Conservation (phyloP, 2,888 invertebrate species). For the Argynnis bischoffii region DNA sequence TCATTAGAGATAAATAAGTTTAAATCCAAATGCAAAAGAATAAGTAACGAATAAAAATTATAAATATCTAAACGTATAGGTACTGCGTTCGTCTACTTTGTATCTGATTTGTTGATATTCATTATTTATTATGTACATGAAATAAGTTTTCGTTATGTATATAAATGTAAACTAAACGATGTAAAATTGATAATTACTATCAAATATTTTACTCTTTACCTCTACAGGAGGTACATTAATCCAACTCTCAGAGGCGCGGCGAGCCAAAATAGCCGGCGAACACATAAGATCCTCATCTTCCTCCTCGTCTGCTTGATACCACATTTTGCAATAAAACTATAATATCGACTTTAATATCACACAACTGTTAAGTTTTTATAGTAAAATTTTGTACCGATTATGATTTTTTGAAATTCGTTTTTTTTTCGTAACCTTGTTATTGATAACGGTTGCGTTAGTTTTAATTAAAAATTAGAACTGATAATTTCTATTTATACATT, state of each 20-base stretch:
- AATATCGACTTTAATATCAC: slow-evolving; percentile 3
- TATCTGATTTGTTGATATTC: too few species aligned
- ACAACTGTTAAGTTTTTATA: slow-evolving; percentile 6
- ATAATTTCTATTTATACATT: slow-evolving; percentile 51
- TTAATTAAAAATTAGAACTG: slow-evolving; percentile 17
- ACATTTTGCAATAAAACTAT: slow-evolving; percentile 78
- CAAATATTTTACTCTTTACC: slow-evolving; percentile 75
- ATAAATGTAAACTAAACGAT: neutral
- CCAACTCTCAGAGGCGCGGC: slow-evolving; percentile 94
- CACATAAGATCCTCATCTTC: slow-evolving; percentile 93
- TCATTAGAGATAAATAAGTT: too few species aligned
- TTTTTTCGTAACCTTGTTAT: neutral
- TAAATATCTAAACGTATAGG: too few species aligned
- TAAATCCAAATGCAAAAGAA: too few species aligned
- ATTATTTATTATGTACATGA: too few species aligned
- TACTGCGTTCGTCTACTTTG: too few species aligned
- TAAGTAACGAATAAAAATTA: too few species aligned
- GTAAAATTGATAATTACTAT: neutral
- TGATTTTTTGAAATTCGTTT: neutral
- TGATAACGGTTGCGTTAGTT: neutral
- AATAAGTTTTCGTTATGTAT: too few species aligned
- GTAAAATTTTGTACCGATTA: neutral
- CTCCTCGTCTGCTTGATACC: slow-evolving; percentile 90
- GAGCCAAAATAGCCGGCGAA: slow-evolving; percentile 92
- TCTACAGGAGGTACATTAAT: slow-evolving; percentile 93